Evolutionary conservation across 2,888 invertebrate species (phyloP), one percentile per base, ranked within the genome.

Genomic region (Phasia obesa): DNA sequence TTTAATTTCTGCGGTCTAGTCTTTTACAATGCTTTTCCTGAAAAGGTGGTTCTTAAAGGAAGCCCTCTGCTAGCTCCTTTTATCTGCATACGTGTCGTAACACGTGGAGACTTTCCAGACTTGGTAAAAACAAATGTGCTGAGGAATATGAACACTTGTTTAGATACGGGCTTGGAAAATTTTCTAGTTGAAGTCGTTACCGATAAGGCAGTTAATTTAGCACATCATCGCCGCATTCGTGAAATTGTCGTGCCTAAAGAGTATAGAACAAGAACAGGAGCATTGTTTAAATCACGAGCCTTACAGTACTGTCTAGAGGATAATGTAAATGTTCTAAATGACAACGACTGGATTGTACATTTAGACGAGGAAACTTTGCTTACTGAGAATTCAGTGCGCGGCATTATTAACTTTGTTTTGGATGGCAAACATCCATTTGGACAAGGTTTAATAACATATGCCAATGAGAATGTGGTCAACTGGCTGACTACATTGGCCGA

Each of bases 401-500:
- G 98, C 11, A 95, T 99, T 87, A 92, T 99, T 49, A 99, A 99
- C 91, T 99, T 99, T 93, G 97, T 98, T 23, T 93, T 96, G 86
- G 97, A 98, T 92, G 98, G 98, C 0, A 97, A 97, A 90, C 96
- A 98, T 92, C 97, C 97, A 84, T 98, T 98, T 92, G 98, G 98
- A 0, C 99, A 99, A 92, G 98, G 98, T 4, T 92, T 98, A 65
- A 98, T 98, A 83, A 98, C 98, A 3, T 99, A 99, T 92, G 98
- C 98, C 5, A 98, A 98, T 92, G 98, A 98, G 91, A 95, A 97
- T 90, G 96, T 99, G 85, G 97, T 98, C 69, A 99, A 99, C 90
- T 98, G 98, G 98, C 93, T 98, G 84, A 99, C 98, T 21, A 99
- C 99, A 0, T 92, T 99, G 85, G 98, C 98, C 15, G 99, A 99